These are phyloP conservation scores for Vireo altiloquus DNA, from an alignment of 2,113 vertebrate species.

Conservation along the genomic window DNA sequence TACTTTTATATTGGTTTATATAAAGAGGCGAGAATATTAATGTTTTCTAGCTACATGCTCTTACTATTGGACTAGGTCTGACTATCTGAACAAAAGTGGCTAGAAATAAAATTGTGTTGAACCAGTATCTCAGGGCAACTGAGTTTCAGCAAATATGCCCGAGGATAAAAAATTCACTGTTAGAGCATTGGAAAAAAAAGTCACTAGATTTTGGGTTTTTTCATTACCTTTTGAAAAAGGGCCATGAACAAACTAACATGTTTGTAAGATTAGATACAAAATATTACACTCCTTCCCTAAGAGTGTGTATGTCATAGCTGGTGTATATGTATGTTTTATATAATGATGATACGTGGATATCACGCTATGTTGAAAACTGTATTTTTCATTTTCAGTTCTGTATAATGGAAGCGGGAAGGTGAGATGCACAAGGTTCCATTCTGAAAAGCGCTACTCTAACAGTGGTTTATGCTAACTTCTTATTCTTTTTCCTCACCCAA, in stretches of 20 bases:
- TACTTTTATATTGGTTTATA: not conserved
- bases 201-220: not conserved
- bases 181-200: not conserved
- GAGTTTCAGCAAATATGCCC: not conserved
- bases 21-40: not conserved
- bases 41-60: not conserved
- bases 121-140: not conserved
- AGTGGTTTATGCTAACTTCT: not conserved
- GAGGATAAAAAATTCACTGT: not conserved
- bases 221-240: not conserved
- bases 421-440: not conserved
- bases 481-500: not conserved
- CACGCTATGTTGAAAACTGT: not conserved
- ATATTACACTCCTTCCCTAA: not conserved
- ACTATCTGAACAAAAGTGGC: not conserved
- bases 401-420: not conserved
- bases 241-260: not conserved
- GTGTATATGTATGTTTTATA: fast-evolving
- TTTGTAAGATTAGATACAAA: not conserved
- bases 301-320: not conserved
- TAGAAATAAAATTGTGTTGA: not conserved
- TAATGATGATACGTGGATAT: too few relatives aligned
- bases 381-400: not conserved
- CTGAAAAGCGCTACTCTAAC: not conserved
- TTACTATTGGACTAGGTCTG: not conserved